Conservation (phyloP, 2,888 invertebrate species). For the Lysandra bellargus region DNA sequence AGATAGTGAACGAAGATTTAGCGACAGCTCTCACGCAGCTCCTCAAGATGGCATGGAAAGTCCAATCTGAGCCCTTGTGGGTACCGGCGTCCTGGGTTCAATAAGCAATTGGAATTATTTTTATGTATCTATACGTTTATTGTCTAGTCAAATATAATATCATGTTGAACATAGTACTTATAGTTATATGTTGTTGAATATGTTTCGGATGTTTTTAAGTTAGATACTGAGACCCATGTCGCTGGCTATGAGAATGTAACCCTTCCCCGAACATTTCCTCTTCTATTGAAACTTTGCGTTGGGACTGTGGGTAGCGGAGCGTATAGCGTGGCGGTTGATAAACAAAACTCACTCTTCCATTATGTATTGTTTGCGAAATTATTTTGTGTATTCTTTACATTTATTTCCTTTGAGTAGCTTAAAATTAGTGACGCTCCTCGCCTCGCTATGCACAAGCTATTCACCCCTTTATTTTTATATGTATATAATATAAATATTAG, state of each 20-base stretch:
- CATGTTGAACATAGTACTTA: neutral
- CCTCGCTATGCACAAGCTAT: conserved; percentile 31
- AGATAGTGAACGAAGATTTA: conserved; percentile 95
- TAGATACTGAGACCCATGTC: conserved; percentile 22
- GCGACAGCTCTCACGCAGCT: conserved; percentile 92
- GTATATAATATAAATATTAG: conserved; percentile 25
- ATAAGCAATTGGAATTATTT: conserved; percentile 62
- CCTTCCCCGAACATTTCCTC: conserved; percentile 10
- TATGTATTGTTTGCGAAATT: conserved; percentile 24
- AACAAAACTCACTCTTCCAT: conserved; percentile 18
- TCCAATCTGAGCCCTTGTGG: conserved; percentile 97
- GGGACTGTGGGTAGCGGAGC: conserved; percentile 27
- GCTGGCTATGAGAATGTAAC: conserved; percentile 25
- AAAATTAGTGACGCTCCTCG: conserved; percentile 27
- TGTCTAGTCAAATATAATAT: conserved; percentile 27
- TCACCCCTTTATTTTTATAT: neutral
- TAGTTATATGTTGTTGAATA: conserved; percentile 9
- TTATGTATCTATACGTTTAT: conserved; percentile 2
- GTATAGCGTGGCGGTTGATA: conserved; percentile 22
- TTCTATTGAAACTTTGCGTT: neutral
- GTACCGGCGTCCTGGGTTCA: conserved; percentile 97
- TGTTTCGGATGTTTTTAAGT: conserved; percentile 14
- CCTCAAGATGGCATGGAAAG: conserved; percentile 88
- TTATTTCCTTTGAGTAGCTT: conserved; percentile 13
- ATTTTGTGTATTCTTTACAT: conserved; percentile 16